Evolutionary conservation across 2,113 vertebrate species (phyloP), one percentile per base, ranked within the genome.

Genomic region (Craseonycteris thonglongyai): DNA sequence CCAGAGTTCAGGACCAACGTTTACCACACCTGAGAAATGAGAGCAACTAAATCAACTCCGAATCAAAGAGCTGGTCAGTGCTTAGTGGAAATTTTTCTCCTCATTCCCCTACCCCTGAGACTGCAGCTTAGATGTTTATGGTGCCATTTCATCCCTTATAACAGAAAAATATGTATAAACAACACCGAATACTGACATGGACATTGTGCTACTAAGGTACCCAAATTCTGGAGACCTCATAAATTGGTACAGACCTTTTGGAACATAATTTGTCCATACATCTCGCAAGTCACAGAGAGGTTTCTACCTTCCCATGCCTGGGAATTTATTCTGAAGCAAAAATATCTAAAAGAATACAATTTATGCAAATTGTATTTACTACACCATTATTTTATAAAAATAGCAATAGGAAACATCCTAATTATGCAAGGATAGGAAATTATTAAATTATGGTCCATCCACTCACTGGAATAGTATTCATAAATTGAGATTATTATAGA

Each of bases 301-400:
- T 76, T 90, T 74, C 58, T 91, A 47, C 40, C 11, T 2, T 84
- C 14, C 19, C 51, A 79, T 83, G 72, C n/a, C 92, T 88, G 18
- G 26, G 18, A 85, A 58, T 66, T 79, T 88, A 75, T 85, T 21
- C 35, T 68, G 72, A 83, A 72, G 38, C 3, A 15, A 40, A 69
- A 74, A n/a, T 56, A 65, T 51, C 42, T 87, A 87, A 89, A 83
- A 94, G 22, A 66, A 87, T 35, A 86, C 0, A 54, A 54, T 1
- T 78, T 14, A 90, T 16, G 7, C 2, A 78, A 87, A 79, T 19
- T 63, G 22, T 10, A 84, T 35, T 92, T 88, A 94, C 12, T 66
- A 7, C 38, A 87, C 56, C 11, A 87, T 61, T 45, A 66, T 89
- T 85, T 96, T 84, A 80, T 28, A 88, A 78, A 95, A 81, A 89